Conservation (phyloP, 2,113 vertebrate genomes). For the Prochilodus magdalenae region DNA sequence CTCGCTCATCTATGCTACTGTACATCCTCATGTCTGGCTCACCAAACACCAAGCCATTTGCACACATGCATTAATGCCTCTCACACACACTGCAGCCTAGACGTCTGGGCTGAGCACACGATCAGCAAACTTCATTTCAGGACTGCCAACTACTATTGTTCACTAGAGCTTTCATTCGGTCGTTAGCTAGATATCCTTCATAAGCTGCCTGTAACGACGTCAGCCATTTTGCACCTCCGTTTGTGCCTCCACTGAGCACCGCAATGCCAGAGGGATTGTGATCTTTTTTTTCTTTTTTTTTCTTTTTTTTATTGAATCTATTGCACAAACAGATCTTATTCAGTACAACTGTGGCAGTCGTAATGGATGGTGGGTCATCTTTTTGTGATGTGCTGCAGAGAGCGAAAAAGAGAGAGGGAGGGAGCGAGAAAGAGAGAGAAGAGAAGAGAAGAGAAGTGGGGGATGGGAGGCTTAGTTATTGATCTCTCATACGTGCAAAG, state of each 20-base stretch:
- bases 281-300: neutral
- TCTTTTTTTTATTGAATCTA: neutral
- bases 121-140: slow-evolving; percentile 1
- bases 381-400: slow-evolving; percentile 64
- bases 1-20: neutral
- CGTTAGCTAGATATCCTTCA: slow-evolving; percentile 5
- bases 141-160: neutral
- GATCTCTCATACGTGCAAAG: slow-evolving; percentile 79
- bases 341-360: slow-evolving; percentile 63
- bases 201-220: neutral
- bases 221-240: neutral
- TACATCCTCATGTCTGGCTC: neutral
- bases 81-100: slow-evolving; percentile 1
- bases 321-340: slow-evolving; percentile 33
- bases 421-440: slow-evolving; percentile 58
- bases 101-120: neutral
- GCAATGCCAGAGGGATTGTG: neutral
- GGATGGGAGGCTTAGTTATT: slow-evolving; percentile 74
- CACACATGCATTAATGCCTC: neutral
- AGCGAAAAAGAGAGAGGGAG: slow-evolving; percentile 60
- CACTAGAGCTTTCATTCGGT: neutral
- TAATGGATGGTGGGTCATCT: slow-evolving; percentile 68
- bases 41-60: neutral
- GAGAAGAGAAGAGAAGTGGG: slow-evolving; percentile 61
- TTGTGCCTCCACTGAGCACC: neutral